Conservation (phyloP, 2,888 invertebrate species). For the Teleiodes luculella region DNA sequence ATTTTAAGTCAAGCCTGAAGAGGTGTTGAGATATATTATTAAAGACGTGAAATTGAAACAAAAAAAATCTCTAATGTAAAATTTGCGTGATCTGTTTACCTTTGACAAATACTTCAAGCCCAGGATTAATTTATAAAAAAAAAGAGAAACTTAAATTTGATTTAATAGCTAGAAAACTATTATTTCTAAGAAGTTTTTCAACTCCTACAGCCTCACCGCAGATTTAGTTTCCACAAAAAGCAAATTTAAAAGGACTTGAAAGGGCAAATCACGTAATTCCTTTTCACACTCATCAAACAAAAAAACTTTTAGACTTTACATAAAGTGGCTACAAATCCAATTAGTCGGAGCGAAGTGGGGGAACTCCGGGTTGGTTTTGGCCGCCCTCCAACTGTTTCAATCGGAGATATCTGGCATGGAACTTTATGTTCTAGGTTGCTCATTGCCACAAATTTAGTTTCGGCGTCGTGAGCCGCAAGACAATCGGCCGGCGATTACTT, state of each 20-base stretch:
- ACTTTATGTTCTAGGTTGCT: conserved; percentile 36
- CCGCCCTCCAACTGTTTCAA: conserved; percentile 59
- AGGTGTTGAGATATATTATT: no score
- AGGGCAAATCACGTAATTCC: background rate
- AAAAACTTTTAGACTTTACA: conserved; percentile 33
- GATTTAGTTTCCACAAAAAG: no score
- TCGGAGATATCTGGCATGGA: conserved; percentile 49
- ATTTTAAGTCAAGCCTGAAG: no score
- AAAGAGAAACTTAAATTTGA: no score
- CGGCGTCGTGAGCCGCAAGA: conserved; percentile 42
- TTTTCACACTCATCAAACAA: background rate
- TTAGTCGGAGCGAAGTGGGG: conserved; percentile 49
- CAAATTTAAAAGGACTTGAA: background rate
- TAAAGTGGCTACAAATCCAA: conserved; percentile 56
- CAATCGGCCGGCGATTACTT: conserved; percentile 44
- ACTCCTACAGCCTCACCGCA: no score
- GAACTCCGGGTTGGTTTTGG: conserved; percentile 64
- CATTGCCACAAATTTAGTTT: conserved; percentile 52
- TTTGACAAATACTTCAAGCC: no score
- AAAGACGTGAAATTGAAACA: no score
- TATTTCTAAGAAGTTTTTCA: no score
- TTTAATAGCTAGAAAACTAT: no score
- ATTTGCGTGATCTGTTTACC: no score
- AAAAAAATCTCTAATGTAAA: no score
- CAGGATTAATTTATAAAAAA: no score